Evolutionary conservation across 2,888 invertebrate genomes (phyloP).

Genomic region (Monoplex corrugatus): DNA sequence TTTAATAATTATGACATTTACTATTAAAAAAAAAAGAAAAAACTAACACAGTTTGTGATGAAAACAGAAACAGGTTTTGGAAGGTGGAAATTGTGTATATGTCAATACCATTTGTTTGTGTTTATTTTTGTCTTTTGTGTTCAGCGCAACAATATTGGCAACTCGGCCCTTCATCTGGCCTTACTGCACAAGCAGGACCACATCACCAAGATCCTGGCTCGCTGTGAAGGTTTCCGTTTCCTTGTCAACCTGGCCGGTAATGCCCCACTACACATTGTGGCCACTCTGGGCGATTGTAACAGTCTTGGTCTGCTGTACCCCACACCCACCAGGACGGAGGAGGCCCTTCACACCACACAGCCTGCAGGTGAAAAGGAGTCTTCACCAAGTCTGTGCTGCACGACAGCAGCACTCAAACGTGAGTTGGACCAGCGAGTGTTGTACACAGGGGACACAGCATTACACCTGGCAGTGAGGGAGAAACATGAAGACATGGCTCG

Average conservation of each 20-base stretch:
- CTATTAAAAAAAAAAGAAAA: too few species aligned
- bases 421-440: conserved; percentile 51
- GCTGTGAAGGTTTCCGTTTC: conserved; percentile 30
- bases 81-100: too few species aligned
- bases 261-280: conserved; percentile 51
- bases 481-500: conserved; percentile 59
- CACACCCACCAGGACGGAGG: neutral
- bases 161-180: conserved; percentile 44
- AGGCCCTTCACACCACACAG: conserved; percentile 20
- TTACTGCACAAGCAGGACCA: neutral
- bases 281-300: conserved; percentile 57
- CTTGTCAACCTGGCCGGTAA: conserved; percentile 26
- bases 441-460: conserved; percentile 54
- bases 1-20: too few species aligned
- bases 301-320: conserved; percentile 54
- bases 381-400: neutral
- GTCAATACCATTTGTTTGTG: too few species aligned
- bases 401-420: conserved; percentile 46
- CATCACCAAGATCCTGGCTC: conserved; percentile 41
- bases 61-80: too few species aligned
- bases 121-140: neutral
- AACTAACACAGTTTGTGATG: too few species aligned
- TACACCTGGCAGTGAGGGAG: conserved; percentile 62
- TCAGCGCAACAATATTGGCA: conserved; percentile 27
- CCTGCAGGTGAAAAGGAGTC: neutral